Percentiles rank a stretch among this genome's conserved stretches.
These are phyloP conservation scores for Ommatoiulus sabulosus DNA, from an alignment of 2,888 invertebrate species.

Conservation along the genomic window DNA sequence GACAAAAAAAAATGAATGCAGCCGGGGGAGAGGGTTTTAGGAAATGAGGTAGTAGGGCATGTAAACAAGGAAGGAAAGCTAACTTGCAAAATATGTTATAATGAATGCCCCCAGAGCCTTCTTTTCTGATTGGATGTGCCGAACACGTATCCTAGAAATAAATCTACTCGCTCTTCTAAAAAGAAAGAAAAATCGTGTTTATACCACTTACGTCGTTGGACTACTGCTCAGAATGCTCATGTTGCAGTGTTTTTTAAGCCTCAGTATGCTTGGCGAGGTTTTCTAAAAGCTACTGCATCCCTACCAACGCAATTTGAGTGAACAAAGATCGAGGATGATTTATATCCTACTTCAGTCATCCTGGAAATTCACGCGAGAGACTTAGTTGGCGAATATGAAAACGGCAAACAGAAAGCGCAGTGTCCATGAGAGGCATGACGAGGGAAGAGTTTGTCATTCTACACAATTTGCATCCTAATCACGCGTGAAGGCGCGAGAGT, in stretches of 20 bases:
- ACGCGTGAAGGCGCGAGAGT: not conserved
- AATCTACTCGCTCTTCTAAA: not conserved
- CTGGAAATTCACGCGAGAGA: not conserved
- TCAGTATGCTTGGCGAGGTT: not conserved
- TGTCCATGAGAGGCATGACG: not conserved
- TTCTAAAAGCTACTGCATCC: not conserved
- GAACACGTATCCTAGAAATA: not conserved
- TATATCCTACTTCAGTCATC: not conserved
- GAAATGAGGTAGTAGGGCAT: not conserved
- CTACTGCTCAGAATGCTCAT: not conserved
- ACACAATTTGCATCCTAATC: conserved; percentile 13
- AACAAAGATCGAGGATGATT: not conserved
- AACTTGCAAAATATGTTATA: conserved; percentile 1
- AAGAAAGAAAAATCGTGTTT: not conserved
- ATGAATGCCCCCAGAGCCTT: conserved; percentile 7
- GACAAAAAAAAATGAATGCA: not conserved
- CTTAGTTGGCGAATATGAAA: not conserved
- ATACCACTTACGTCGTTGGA: too few relatives aligned
- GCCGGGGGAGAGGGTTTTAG: not conserved
- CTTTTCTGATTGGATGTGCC: not conserved
- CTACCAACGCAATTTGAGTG: not conserved
- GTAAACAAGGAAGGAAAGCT: not conserved
- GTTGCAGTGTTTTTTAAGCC: not conserved
- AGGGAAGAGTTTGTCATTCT: not conserved
- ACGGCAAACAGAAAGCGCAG: not conserved